Conservation (phyloP, 2,797 vertebrate genomes). For the Amblyraja radiata region DNA sequence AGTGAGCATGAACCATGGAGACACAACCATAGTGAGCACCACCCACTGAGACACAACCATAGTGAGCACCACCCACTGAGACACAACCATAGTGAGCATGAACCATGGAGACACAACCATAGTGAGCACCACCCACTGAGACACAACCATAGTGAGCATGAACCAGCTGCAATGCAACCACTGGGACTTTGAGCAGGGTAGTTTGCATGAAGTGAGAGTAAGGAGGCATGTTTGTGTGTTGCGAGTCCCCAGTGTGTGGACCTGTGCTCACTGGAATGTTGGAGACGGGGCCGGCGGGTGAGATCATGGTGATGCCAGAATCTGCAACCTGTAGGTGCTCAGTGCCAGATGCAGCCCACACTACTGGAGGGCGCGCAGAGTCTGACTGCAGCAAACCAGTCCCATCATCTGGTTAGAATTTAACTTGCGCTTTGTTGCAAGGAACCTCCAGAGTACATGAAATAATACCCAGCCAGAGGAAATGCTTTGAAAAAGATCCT, state of each 20-base stretch:
- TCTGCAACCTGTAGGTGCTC: not conserved
- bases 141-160: too few relatives aligned
- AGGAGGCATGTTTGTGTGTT: not conserved
- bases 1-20: too few relatives aligned
- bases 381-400: not conserved
- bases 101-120: too few relatives aligned
- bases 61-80: too few relatives aligned
- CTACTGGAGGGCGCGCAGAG: too few relatives aligned
- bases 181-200: not conserved
- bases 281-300: not conserved
- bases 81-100: too few relatives aligned
- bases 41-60: too few relatives aligned
- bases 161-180: too few relatives aligned
- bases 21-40: too few relatives aligned
- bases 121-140: too few relatives aligned
- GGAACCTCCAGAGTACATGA: slow-evolving; percentile 2
- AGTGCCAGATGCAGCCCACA: not conserved
- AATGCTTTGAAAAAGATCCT: not conserved
- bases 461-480: not conserved
- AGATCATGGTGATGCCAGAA: not conserved
- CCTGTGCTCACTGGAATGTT: slow-evolving; percentile 3
- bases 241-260: not conserved
- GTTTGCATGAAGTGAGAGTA: not conserved
- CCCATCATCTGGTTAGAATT: not conserved
- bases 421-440: not conserved